Evolutionary conservation across 2,888 invertebrate species (phyloP), one percentile per base, ranked within the genome.

Genomic region (Pristionchus japonicus): DNA sequence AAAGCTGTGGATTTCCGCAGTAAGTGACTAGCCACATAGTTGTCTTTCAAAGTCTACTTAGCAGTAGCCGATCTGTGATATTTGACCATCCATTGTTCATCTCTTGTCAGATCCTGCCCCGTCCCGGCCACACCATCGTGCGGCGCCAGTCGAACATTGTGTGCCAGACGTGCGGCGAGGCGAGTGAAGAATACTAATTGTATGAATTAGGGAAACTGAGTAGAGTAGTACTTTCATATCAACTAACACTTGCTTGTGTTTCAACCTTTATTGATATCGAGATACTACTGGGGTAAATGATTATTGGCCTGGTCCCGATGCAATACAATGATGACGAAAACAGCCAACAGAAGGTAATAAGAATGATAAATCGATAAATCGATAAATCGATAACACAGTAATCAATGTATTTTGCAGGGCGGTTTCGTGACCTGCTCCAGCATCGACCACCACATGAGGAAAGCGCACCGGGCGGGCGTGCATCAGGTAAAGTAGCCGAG

Each of bases 131-230:
- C 43, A n/a, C 13, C 4, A 43, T 77, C 77, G 43, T 77, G 23
- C 77, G 77, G 6, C n/a, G 77, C 34, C 40, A 77, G 77, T 0
- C 31, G 40, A 20, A 34, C 2, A 23, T 77, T n/a, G 77, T 77
- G 77, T 77, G 77, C 27, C 77, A 77, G 43, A 23, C 43, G 77
- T 77, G 77, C 77, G 77, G 77, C 37, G 77, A 77, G n/a, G 77
- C 37, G 43, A 47, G 77, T 77, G 43, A 27, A 40, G 3, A 77
- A 47, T 9, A 1, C 40, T 4, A 74, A 7, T 37, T 37, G 70
- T 17, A 11, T 40, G 57, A 17, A 23, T 17, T n/a, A 13, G 7
- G 11, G 57, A 13, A 4, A 57, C 6, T 57, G 57, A 57, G 57
- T n/a, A n/a, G n/a, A n/a, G n/a, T n/a, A n/a, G n/a, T n/a, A n/a